Evolutionary conservation across 2,888 invertebrate genomes (phyloP).

Genomic region (Cheilosia impressa): DNA sequence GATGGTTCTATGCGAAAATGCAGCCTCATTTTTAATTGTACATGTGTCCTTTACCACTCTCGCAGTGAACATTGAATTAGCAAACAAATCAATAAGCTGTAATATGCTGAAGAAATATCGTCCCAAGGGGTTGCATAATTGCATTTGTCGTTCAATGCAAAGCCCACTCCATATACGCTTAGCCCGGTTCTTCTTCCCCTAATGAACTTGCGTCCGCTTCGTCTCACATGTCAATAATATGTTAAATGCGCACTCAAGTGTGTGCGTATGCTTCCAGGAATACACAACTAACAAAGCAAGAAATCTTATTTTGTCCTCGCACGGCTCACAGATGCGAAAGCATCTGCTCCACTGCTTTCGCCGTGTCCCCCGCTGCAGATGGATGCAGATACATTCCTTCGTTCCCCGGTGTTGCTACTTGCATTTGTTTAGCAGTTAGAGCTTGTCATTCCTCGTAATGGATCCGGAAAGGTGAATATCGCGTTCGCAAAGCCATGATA

Average conservation of each 20-base stretch:
- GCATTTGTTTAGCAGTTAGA: conserved; percentile 74
- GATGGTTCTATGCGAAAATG: too few relatives aligned
- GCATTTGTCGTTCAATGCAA: conserved; percentile 30
- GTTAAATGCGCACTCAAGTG: conserved; percentile 31
- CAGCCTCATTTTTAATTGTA: too few relatives aligned
- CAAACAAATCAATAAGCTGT: conserved; percentile 36
- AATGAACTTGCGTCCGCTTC: conserved; percentile 16
- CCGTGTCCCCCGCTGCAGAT: conserved; percentile 36
- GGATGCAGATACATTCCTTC: conserved; percentile 47
- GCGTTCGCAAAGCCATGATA: conserved; percentile 72
- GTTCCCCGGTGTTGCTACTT: conserved; percentile 56
- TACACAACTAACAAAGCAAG: conserved; percentile 66
- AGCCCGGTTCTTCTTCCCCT: conserved; percentile 27
- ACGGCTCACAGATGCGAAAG: conserved; percentile 63
- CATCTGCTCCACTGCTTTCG: conserved; percentile 63
- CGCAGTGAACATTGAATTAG: conserved; percentile 4
- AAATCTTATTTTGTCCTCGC: conserved; percentile 69
- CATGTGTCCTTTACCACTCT: too few relatives aligned
- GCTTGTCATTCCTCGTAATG: conserved; percentile 75
- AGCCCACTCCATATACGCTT: conserved; percentile 19
- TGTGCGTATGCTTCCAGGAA: conserved; percentile 46
- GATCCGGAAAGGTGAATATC: conserved; percentile 75
- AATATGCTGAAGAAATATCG: background rate
- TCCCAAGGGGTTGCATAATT: conserved; percentile 49
- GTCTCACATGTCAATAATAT: conserved; percentile 18